phyloP scores from a whole-genome alignment of 2,888 invertebrate species.

The Elmis aenea region DNA sequence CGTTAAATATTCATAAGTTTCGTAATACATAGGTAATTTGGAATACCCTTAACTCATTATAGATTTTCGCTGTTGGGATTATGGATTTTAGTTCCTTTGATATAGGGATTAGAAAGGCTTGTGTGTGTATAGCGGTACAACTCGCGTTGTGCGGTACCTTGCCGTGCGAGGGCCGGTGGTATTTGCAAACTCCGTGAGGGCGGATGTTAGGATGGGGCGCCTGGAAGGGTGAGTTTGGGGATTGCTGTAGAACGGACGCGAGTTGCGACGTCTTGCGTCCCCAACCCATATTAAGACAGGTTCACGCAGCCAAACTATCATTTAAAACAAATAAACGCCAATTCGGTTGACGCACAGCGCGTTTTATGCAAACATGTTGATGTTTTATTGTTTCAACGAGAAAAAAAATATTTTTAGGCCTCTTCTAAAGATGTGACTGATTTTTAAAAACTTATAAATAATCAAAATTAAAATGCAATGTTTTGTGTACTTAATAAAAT shows the following conservation, averaged over 20 bases:
- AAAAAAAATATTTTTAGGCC: too few species aligned
- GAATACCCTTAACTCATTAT: slow-evolving; percentile 26
- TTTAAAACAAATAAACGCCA: too few species aligned
- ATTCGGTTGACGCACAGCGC: too few species aligned
- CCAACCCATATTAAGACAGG: slow-evolving; percentile 19
- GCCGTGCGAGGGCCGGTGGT: slow-evolving; percentile 32
- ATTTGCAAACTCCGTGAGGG: slow-evolving; percentile 31
- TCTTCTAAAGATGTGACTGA: too few species aligned
- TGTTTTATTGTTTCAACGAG: too few species aligned
- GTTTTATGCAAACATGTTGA: too few species aligned
- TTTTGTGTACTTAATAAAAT: too few species aligned
- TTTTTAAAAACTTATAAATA: too few species aligned
- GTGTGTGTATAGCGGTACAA: slow-evolving; percentile 28
- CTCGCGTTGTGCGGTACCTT: slow-evolving; percentile 21
- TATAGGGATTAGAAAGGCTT: slow-evolving; percentile 38
- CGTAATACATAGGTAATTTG: too few species aligned
- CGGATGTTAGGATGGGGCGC: slow-evolving; percentile 20
- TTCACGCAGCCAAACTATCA: slow-evolving; percentile 15
- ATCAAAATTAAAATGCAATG: too few species aligned
- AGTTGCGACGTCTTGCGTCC: slow-evolving; percentile 29
- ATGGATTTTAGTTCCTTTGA: slow-evolving; percentile 38
- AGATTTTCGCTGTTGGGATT: slow-evolving; percentile 32
- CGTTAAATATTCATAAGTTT: too few species aligned
- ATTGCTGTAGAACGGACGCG: slow-evolving; percentile 27
- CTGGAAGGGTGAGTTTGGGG: slow-evolving; percentile 21